These are phyloP conservation scores for Dysidea cf. avara DNA, from an alignment of 37 sponge, comb jelly and placozoan species.

Conservation along the genomic window DNA sequence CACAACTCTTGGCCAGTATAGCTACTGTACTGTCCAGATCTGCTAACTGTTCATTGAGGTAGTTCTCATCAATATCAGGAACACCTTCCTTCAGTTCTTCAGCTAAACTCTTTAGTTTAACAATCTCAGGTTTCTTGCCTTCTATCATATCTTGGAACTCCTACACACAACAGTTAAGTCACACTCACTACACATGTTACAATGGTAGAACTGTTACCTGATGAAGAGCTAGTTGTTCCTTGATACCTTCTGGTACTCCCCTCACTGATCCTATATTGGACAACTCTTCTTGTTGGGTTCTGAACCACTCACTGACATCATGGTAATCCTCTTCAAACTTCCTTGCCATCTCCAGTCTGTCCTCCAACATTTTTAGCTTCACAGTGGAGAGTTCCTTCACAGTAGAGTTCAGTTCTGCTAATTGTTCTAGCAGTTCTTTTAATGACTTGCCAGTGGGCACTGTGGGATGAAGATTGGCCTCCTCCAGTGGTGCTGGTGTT, in stretches of 20 bases:
- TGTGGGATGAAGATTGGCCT: no score
- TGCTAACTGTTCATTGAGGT: constrained; percentile 22
- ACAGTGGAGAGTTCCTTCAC: no score
- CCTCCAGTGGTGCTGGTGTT: no score
- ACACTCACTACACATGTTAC: background rate
- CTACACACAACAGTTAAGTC: background rate
- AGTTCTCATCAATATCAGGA: constrained; percentile 10
- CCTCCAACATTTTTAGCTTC: no score
- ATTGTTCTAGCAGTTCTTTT: no score
- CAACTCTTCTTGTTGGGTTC: constrained; percentile 17
- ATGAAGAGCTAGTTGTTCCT: constrained; percentile 31
- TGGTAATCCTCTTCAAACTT: constrained; percentile 39
- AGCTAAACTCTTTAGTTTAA: background rate
- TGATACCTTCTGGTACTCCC: constrained; percentile 35
- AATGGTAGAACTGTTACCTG: constrained; percentile 22
- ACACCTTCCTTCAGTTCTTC: constrained; percentile 2
- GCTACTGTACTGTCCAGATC: constrained; percentile 8
- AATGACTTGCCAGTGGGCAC: no score
- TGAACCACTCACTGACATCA: constrained; percentile 29
- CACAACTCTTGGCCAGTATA: background rate
- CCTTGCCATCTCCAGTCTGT: constrained; percentile 31
- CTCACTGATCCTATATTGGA: constrained; percentile 15
- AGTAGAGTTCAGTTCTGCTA: no score
- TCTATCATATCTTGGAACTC: constrained; percentile 11
- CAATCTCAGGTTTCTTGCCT: constrained; percentile 1